Evolutionary conservation across 2,113 vertebrate species (phyloP), one percentile per base, ranked within the genome.

Genomic region (Mustelus asterias): DNA sequence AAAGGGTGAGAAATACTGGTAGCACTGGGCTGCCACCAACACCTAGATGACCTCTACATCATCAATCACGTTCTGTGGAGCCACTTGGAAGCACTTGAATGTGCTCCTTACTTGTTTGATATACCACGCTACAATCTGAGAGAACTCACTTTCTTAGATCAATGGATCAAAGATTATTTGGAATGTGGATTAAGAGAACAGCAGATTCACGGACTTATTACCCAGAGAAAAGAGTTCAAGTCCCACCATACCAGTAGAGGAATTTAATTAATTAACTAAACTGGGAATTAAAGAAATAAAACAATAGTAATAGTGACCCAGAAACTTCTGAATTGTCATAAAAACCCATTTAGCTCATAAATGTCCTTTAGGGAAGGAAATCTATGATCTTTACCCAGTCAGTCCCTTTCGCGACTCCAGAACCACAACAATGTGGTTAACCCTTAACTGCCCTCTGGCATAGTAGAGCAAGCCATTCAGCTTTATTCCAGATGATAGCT

Each of bases 1-100:
- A 96, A 95, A 96, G 83, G 90, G 48, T 89, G 96, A 94, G 92
- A 65, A 94, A 94, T 96, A 96, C 95, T 92, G 96, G 95, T 96
- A 94, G 93, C 94, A 95, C 69, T 54, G 22, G 5, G 26, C 94
- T 48, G 69, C 41, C 94, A 29, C 94, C 41, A 95, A 48, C 94
- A 72, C 94, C 69, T 95, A 48, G 69, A 33, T 72, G 94, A 95
- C 94, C 94, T 54, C 41, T 72, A 70, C 67, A 48, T 94, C 93
- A 94, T 95, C 94, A 95, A 95, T 95, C 94, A 93, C 29, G 29
- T 95, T 95, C 67, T 33, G 41, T 54, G 24, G 44, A 72, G 69
- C 41, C 5, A 44, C 70, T 70, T 48, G 94, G 69, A 29, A 67
- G 24, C 24, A 29, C 67, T 70, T n/a, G 20, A 48, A 70, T 48